phyloP scores from a whole-genome alignment of 2,797 vertebrate genomes.

The Tragopan temminckii region DNA sequence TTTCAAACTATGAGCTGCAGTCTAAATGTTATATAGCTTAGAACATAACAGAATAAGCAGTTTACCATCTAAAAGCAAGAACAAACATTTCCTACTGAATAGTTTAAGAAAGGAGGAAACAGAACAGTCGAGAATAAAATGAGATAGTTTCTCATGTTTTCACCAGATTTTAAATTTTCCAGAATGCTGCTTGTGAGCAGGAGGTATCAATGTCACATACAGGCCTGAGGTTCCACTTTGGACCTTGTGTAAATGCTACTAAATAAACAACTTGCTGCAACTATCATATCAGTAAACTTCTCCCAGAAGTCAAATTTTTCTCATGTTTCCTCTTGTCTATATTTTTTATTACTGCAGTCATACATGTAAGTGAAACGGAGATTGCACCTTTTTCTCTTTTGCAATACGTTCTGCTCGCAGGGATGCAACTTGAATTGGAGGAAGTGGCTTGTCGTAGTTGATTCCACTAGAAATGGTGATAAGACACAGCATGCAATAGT shows the following conservation, averaged over 20 bases:
- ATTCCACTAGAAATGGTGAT: constrained; percentile 84
- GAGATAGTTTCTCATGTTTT: not conserved
- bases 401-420: constrained; percentile 94
- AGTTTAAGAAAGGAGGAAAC: not conserved
- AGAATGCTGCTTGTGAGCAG: not conserved
- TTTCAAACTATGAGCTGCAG: not conserved
- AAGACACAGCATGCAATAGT: not conserved
- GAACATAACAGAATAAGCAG: not conserved
- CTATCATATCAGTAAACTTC: not conserved
- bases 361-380: not conserved
- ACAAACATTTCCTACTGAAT: not conserved
- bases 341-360: not conserved
- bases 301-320: not conserved
- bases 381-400: constrained; percentile 93
- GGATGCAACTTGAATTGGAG: constrained; percentile 93
- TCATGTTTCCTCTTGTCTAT: not conserved
- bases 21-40: not conserved
- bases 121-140: not conserved
- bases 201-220: not conserved
- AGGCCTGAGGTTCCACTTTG: not conserved
- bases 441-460: constrained; percentile 93
- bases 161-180: not conserved
- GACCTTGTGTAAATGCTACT: not conserved
- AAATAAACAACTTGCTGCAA: not conserved
- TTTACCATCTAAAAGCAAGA: not conserved